phyloP scores from a whole-genome alignment of 2,888 invertebrate genomes.

The Meteorus cinctellus region DNA sequence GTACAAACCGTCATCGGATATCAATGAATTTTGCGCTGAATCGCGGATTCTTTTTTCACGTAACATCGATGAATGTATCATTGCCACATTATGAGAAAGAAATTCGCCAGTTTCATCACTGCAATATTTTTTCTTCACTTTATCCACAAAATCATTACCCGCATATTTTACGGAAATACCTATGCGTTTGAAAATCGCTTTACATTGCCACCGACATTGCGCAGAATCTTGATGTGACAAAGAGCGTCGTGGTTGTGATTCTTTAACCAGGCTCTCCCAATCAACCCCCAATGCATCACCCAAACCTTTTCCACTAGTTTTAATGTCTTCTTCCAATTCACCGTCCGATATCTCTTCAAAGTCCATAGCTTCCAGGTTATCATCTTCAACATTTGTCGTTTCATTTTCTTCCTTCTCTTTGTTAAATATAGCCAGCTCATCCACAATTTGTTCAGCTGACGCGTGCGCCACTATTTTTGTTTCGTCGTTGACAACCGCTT shows the following conservation, averaged over 20 bases:
- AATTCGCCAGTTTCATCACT: slow-evolving; percentile 57
- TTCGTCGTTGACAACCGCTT: slow-evolving; percentile 59
- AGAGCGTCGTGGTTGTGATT: slow-evolving; percentile 77
- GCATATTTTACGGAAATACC: slow-evolving; percentile 88
- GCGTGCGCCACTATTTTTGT: slow-evolving; percentile 50
- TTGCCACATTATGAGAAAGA: slow-evolving; percentile 63
- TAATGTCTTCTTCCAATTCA: slow-evolving; percentile 86
- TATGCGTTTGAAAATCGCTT: slow-evolving; percentile 84
- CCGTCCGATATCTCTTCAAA: slow-evolving; percentile 94
- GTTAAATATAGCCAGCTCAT: slow-evolving; percentile 60
- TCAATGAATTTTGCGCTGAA: slow-evolving; percentile 56
- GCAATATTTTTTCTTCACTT: slow-evolving; percentile 66
- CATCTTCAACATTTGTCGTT: slow-evolving; percentile 77
- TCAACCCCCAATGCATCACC: slow-evolving; percentile 97
- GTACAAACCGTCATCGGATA: slow-evolving; percentile 64
- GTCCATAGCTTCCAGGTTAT: slow-evolving; percentile 83
- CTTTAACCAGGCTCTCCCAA: slow-evolving; percentile 92
- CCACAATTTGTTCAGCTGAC: slow-evolving; percentile 62
- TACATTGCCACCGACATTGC: slow-evolving; percentile 87
- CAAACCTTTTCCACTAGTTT: slow-evolving; percentile 81
- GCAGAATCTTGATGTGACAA: slow-evolving; percentile 75
- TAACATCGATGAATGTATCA: slow-evolving; percentile 67
- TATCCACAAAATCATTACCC: slow-evolving; percentile 78
- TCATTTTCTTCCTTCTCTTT: slow-evolving; percentile 65
- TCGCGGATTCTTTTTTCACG: slow-evolving; percentile 60